A percentile compares a stretch with the other conserved stretches of the same genome.
Conservation (phyloP, 2,888 invertebrate species). For the Tinea semifulvella region DNA sequence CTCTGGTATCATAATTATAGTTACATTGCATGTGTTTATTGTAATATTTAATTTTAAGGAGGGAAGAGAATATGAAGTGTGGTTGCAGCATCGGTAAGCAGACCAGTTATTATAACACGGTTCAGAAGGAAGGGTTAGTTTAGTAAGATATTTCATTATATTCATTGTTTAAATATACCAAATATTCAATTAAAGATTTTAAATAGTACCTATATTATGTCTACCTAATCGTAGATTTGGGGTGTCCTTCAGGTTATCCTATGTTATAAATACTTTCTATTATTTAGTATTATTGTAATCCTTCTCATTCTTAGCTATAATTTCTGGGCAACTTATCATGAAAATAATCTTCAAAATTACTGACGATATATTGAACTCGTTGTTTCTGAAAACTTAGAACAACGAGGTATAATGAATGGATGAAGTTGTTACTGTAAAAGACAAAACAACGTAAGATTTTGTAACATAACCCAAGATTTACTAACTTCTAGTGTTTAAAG, state of each 20-base stretch:
- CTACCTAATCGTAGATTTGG: slow-evolving; percentile 1
- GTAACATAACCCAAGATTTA: no score
- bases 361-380: no score
- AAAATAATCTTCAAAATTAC: not conserved
- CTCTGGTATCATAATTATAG: not conserved
- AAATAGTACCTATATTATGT: no score
- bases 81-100: not conserved
- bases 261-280: not conserved
- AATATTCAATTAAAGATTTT: slow-evolving; percentile 5
- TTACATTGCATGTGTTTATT: slow-evolving; percentile 2
- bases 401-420: no score
- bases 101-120: not conserved
- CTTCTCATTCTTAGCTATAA: not conserved
- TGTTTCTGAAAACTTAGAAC: no score
- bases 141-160: not conserved
- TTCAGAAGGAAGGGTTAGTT: not conserved
- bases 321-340: not conserved
- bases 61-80: not conserved
- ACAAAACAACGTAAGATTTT: no score
- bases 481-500: no score
- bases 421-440: no score
- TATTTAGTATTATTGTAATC: not conserved
- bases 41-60: not conserved
- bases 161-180: slow-evolving; percentile 8
- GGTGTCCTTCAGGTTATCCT: not conserved